Conservation (phyloP, 1,140 invertebrate genomes). For the Drosophila sproati region DNA sequence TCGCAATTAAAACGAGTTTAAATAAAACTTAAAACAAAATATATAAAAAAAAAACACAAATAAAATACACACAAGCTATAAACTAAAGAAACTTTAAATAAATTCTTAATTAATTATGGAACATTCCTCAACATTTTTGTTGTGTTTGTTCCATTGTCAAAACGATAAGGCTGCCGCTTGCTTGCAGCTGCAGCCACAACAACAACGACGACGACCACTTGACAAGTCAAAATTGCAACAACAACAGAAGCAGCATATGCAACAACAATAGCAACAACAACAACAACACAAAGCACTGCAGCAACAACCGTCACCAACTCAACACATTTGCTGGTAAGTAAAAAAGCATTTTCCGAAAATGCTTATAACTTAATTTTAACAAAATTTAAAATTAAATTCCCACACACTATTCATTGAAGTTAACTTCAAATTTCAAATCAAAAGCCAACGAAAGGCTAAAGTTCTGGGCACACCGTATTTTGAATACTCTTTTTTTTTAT, state of each 20-base stretch:
- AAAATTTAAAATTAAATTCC: constrained; percentile 55
- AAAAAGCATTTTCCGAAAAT: not conserved
- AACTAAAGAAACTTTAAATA: constrained; percentile 36
- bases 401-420: constrained; percentile 38
- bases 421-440: constrained; percentile 25
- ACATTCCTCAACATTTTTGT: constrained; percentile 79
- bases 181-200: constrained; percentile 61
- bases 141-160: constrained; percentile 75
- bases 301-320: constrained; percentile 26
- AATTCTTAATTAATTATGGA: constrained; percentile 76
- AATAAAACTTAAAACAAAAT: constrained; percentile 27
- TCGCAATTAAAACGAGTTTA: constrained; percentile 45
- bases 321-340: constrained; percentile 65
- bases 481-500: constrained; percentile 11
- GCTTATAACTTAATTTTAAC: constrained; percentile 17
- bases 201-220: constrained; percentile 47
- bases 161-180: constrained; percentile 66
- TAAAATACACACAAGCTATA: constrained; percentile 9
- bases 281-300: constrained; percentile 17
- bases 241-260: constrained; percentile 25
- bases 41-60: constrained; percentile 19
- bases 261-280: constrained; percentile 26
- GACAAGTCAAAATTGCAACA: constrained; percentile 25
- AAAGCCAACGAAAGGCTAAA: not conserved
- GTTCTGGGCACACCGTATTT: not conserved